Percentiles rank a stretch among this genome's conserved stretches.
These are phyloP conservation scores for Capra hircus DNA, from an alignment of 2,113 vertebrate species.

Conservation along the genomic window DNA sequence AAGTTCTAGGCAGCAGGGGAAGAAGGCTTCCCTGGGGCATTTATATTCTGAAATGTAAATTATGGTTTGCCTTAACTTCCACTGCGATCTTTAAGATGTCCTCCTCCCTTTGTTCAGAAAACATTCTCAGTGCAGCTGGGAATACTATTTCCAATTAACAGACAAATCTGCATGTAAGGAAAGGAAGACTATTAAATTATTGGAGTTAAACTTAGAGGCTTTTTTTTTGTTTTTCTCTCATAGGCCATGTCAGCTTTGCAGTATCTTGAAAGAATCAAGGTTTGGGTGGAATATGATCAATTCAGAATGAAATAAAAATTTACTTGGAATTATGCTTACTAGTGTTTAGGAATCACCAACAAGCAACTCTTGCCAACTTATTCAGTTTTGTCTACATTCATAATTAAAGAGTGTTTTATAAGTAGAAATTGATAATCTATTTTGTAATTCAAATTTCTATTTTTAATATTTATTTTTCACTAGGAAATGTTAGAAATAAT, in stretches of 20 bases:
- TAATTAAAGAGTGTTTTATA: neutral
- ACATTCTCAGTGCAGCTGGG: conserved; percentile 69
- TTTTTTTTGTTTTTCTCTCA: neutral
- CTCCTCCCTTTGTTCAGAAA: conserved; percentile 71
- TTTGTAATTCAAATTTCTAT: neutral
- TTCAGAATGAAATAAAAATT: neutral
- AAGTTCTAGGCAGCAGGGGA: conserved; percentile 40
- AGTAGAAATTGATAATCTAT: neutral
- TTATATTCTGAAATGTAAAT: conserved; percentile 76
- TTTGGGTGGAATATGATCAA: neutral
- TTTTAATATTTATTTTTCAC: neutral
- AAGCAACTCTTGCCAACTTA: neutral
- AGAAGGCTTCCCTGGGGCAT: conserved; percentile 57
- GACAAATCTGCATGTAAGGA: neutral
- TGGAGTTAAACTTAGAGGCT: neutral
- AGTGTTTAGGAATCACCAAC: neutral
- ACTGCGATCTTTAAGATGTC: conserved; percentile 59
- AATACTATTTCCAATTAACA: conserved; percentile 71
- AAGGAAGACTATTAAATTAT: conserved; percentile 23
- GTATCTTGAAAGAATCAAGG: neutral
- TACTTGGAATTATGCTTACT: neutral
- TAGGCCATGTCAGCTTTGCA: neutral
- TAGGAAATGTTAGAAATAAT: neutral
- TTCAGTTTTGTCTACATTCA: neutral
- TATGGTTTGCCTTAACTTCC: conserved; percentile 72